Evolutionary conservation across 2,113 vertebrate genomes (phyloP).

Genomic region (Lepisosteus oculatus): DNA sequence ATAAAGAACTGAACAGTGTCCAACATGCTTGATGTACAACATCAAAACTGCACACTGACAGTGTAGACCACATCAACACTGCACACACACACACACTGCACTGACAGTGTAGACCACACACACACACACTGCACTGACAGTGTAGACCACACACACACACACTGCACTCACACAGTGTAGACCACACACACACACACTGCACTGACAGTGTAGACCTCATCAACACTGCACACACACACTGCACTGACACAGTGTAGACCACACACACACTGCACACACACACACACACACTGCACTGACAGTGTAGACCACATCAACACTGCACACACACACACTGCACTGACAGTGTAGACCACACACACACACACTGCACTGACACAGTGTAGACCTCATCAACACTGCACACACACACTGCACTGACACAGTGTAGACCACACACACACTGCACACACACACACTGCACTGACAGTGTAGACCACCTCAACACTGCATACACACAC

Average conservation of each 20-base stretch:
- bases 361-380: too few relatives aligned
- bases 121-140: background rate
- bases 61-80: background rate
- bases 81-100: background rate
- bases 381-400: too few relatives aligned
- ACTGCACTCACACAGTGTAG: too few relatives aligned
- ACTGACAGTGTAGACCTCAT: too few relatives aligned
- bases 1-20: background rate
- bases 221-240: background rate
- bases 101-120: background rate
- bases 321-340: background rate
- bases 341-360: background rate
- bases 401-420: too few relatives aligned
- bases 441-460: background rate
- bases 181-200: too few relatives aligned
- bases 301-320: background rate
- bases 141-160: background rate
- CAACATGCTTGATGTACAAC: background rate
- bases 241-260: background rate
- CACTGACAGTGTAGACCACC: background rate
- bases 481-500: too few relatives aligned
- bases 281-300: too few relatives aligned
- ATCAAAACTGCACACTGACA: too few relatives aligned
- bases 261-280: too few relatives aligned
- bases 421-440: background rate